Conservation (phyloP, 23 tunicate species). For the Diplosoma virens region DNA sequence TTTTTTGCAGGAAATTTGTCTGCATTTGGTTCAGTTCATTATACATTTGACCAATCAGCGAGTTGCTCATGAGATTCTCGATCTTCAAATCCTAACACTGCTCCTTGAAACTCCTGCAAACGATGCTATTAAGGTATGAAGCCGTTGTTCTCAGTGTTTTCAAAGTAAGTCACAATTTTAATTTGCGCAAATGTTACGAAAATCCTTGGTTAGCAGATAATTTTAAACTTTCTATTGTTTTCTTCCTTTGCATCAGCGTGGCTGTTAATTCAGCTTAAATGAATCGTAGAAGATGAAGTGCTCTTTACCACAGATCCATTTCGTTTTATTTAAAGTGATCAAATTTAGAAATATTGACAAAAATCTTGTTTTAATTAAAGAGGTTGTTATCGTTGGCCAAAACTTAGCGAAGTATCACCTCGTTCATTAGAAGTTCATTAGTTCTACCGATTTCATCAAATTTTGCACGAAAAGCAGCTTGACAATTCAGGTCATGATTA, state of each 20-base stretch:
- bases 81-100: constrained; percentile 77
- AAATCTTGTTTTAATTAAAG: no score
- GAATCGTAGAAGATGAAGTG: no score
- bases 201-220: no score
- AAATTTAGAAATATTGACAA: no score
- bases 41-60: constrained; percentile 93
- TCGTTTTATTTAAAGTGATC: no score
- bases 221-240: no score
- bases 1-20: constrained; percentile 69
- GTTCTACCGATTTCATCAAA: constrained; percentile 72
- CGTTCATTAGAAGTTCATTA: constrained; percentile 83
- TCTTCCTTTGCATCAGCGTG: no score
- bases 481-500: constrained; percentile 96
- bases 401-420: constrained; percentile 84
- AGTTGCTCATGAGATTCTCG: constrained; percentile 95
- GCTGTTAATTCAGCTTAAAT: no score
- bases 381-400: constrained; percentile 93
- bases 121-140: constrained; percentile 94
- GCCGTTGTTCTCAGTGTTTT: no score
- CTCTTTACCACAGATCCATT: no score
- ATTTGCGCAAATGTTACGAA: no score
- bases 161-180: no score
- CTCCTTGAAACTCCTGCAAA: constrained; percentile 89
- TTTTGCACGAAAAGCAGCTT: constrained; percentile 84
- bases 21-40: constrained; percentile 87